Evolutionary conservation across 1,140 invertebrate species (phyloP).

Genomic region (Lethrus apterus): DNA sequence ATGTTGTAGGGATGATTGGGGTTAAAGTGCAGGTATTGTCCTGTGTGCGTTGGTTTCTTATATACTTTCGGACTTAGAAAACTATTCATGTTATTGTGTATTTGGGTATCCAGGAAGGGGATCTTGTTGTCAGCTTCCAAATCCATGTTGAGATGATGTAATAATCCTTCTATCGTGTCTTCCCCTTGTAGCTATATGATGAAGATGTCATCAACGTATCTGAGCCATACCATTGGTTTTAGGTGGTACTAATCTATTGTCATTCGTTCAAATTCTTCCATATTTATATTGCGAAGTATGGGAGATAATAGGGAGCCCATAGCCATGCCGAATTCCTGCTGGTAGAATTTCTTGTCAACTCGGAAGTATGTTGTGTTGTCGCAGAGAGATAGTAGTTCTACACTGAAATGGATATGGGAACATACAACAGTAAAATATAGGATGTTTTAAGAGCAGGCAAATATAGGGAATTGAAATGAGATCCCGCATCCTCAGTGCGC

Average conservation of each 20-base stretch:
- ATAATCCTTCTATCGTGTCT: background rate
- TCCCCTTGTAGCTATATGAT: too few species aligned
- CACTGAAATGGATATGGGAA: too few species aligned
- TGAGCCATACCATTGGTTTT: background rate
- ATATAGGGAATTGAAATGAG: too few species aligned
- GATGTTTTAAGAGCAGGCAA: too few species aligned
- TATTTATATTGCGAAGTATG: background rate
- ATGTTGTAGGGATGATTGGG: background rate
- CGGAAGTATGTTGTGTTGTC: too few species aligned
- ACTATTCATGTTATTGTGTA: background rate
- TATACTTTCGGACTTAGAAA: too few species aligned
- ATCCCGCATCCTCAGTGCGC: too few species aligned
- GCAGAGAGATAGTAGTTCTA: too few species aligned
- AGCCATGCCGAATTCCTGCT: background rate
- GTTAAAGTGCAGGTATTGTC: background rate
- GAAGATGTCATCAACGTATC: too few species aligned
- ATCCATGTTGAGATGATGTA: background rate
- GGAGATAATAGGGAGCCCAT: background rate
- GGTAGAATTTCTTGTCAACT: background rate
- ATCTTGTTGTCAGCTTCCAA: background rate
- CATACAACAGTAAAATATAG: too few species aligned
- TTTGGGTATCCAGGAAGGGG: background rate
- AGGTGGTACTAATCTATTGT: too few species aligned
- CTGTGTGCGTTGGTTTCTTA: background rate
- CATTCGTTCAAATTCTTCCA: too few species aligned